A percentile compares a stretch with the other conserved stretches of the same genome.
phyloP scores from a whole-genome alignment of 2,888 invertebrate genomes.

The Synergus laeviventris region DNA sequence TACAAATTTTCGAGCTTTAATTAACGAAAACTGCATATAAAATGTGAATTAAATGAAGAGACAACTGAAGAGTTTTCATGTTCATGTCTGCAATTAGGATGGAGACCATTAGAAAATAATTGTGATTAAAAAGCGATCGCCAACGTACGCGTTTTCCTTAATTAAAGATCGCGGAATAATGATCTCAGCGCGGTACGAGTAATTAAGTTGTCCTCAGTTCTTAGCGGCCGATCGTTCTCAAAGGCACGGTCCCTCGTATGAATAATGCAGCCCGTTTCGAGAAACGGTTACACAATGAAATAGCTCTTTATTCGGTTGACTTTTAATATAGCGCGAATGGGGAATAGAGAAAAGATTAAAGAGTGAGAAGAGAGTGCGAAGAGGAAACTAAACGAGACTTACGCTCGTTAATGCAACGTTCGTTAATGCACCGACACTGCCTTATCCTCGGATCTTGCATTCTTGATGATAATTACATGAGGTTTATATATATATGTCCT shows the following conservation, averaged over 20 bases:
- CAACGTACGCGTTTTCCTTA: slow-evolving; percentile 2
- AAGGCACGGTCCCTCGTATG: slow-evolving; percentile 22
- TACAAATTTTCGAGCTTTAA: not conserved
- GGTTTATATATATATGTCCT: slow-evolving; percentile 33
- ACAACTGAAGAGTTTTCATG: not conserved
- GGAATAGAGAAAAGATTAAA: not conserved
- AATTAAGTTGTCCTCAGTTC: slow-evolving; percentile 25
- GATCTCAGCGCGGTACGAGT: slow-evolving; percentile 5
- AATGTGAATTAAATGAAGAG: not conserved
- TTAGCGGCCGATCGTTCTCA: slow-evolving; percentile 32
- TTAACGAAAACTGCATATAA: not conserved
- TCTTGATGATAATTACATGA: slow-evolving; percentile 29
- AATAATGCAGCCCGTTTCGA: slow-evolving; percentile 35
- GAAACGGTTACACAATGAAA: slow-evolving; percentile 36
- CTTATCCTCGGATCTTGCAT: slow-evolving; percentile 37
- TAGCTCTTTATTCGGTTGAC: slow-evolving; percentile 28
- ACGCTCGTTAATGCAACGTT: slow-evolving; percentile 31
- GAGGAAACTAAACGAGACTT: slow-evolving; percentile 17
- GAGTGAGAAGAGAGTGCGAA: slow-evolving; percentile 13
- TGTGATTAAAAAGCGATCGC: not conserved
- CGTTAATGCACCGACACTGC: slow-evolving; percentile 23
- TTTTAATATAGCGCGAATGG: slow-evolving; percentile 24
- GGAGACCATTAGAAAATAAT: slow-evolving; percentile 22
- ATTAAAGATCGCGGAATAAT: slow-evolving; percentile 36
- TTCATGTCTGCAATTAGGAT: not conserved